Base-by-base conservation (phyloP, 2,113 vertebrate genomes). In the Dendropsophus ebraccatus region DNA sequence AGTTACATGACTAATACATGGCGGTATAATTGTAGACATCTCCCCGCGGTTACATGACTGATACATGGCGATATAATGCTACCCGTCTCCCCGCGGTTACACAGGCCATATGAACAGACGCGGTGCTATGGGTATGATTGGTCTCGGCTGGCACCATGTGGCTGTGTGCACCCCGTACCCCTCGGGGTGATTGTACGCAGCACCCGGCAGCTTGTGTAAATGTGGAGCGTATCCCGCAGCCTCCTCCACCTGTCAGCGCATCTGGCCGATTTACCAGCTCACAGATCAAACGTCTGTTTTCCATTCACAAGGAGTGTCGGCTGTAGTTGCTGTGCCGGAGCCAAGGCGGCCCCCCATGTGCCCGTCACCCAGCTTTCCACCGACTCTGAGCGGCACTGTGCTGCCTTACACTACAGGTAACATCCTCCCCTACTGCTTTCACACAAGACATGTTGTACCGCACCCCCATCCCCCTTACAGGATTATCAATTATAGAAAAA, bases 271-370 rank as follows among this genome's bases (percentile, higher is more conserved):
- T 35, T 25, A 37, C 16, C 47, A 14, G 23, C 35, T 75, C 47
- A 45, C 19, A 72, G 70, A 84, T 75, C 70, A 30, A 60, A 56
- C 69, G 23, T 60, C 69, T 75, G 52, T 2, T 83, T 60, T 84
- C 50, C 69, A 84, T 84, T 75, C 69, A 84, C 41, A 60, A 4
- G 54, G 16, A 37, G 60, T 10, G 8, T 10, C 23, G 21, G 6
- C 75, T 11, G 28, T 23, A 30, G 56, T 56, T 35, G 21, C 52
- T 35, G 21, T 50, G 9, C 30, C 5, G 50, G 32, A 37, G 37
- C 58, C n/a, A 23, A 23, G 1, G 58, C n/a, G 28, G 54, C n/a
- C 54, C 10, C 1, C 16, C 17, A 9, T 13, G 32, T 16, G 1
- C 0, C 67, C 2, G 19, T 4, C 35, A 2, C 65, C 65, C 65